Base-by-base conservation (phyloP, 1,140 invertebrate species). In the Drosophila azteca region DNA sequence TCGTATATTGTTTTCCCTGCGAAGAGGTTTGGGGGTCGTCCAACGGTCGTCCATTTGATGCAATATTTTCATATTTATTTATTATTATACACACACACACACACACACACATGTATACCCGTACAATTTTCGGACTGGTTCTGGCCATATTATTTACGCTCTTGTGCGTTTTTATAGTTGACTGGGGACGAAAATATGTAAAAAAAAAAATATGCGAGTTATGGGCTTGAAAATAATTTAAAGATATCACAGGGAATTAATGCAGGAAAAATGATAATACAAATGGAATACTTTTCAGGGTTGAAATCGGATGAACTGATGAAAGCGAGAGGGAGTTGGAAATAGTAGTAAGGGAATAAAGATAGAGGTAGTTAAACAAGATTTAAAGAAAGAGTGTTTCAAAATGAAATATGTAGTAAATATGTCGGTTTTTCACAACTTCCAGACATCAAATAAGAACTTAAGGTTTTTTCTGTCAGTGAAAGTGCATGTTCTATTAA, bases 41-140 rank as follows among this genome's bases (percentile, higher is more conserved):
- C 44, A 60, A 44, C 31, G 58, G 70, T 65, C 46, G 52, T 35
- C 71, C 45, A 51, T 72, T 71, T 69, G 75, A 62, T 80, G 80
- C 72, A 66, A 80, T 83, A 57, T 73, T 79, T 79, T 68, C 44
- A 74, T 87, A 88, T 85, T 80, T 84, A 85, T 84, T 67, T 87
- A 69, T 77, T 73, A 73, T 73, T 72, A 31, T 62, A 17, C 39
- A 29, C 17, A 44, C 43, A 64, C 22, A 39, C 35, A 64, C 66
- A 45, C 39, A 9, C 22, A 39, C 43, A 61, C 9, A 11, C 35
- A 11, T n/a, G n/a, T n/a, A n/a, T n/a, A n/a, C 61, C 4, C 31
- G 31, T 9, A 35, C 49, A 57, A 80, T 77, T 85, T 74, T 72
- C 54, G 52, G 17, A 5, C 5, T 4, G 24, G n/a, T 74, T 70